These are phyloP conservation scores for Albula glossodonta DNA, from an alignment of 2,113 vertebrate species.

Conservation along the genomic window DNA sequence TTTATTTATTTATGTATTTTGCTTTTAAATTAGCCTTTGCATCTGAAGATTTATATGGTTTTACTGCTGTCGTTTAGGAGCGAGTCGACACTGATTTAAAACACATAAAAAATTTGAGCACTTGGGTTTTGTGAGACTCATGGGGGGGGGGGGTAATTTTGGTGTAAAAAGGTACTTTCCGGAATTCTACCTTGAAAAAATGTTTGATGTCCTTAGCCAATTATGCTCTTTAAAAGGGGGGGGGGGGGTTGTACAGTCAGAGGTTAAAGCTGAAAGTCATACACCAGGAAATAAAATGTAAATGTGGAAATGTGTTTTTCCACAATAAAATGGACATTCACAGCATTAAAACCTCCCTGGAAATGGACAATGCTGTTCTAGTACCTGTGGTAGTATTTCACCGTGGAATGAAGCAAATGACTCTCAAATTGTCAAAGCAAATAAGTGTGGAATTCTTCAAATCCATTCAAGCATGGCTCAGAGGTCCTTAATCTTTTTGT, in stretches of 20 bases:
- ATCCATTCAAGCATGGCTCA: constrained; percentile 55
- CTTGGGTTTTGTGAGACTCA: constrained; percentile 36
- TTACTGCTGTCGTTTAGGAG: constrained; percentile 65
- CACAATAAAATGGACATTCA: background rate
- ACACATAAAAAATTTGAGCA: constrained; percentile 38
- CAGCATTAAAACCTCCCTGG: no score
- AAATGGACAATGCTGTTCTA: no score
- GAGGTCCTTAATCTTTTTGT: constrained; percentile 68
- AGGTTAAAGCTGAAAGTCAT: background rate
- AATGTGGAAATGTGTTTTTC: background rate
- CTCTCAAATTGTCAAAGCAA: constrained; percentile 43
- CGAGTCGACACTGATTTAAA: constrained; percentile 59
- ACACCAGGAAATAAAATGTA: constrained; percentile 7
- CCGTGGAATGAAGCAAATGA: background rate
- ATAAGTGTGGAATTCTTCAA: constrained; percentile 49
- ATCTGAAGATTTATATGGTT: constrained; percentile 63
- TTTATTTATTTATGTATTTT: constrained; percentile 45
- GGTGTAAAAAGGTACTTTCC: background rate
- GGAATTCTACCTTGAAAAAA: background rate
- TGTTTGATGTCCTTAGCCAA: background rate
- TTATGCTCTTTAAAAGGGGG: background rate
- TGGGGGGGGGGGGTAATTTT: background rate
- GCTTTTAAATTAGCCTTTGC: constrained; percentile 54
- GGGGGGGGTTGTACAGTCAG: background rate
- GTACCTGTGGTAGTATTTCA: no score